Conservation (phyloP, 2,888 invertebrate genomes). For the Metopia argyrocephala region DNA sequence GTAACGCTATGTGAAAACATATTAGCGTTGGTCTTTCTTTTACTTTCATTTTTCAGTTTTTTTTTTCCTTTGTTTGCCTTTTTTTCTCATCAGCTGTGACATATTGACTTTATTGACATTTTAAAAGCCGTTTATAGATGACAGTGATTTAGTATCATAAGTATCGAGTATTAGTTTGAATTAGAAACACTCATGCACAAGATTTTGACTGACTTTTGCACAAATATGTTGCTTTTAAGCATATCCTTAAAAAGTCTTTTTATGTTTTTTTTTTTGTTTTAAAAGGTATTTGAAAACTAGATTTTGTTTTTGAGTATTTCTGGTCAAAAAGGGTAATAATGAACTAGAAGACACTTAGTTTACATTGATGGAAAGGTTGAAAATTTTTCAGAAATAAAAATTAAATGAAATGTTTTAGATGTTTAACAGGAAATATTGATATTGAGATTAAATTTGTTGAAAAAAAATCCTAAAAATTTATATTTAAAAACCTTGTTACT, state of each 20-base stretch:
- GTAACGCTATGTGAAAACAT: background rate
- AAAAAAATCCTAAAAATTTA: no score
- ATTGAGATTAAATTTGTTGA: no score
- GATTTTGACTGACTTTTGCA: background rate
- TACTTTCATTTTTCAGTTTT: background rate
- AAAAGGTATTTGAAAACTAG: no score
- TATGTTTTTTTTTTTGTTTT: background rate
- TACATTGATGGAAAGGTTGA: background rate
- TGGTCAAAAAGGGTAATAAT: background rate
- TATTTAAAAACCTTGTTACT: no score
- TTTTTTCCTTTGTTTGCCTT: background rate
- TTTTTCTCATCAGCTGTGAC: constrained; percentile 55
- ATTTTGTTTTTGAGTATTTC: background rate
- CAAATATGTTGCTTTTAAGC: background rate
- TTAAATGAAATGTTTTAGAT: background rate
- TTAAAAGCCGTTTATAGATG: constrained; percentile 65
- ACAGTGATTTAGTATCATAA: constrained; percentile 65
- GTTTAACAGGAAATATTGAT: no score
- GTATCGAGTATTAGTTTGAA: constrained; percentile 56
- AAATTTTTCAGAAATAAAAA: background rate
- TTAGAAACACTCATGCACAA: constrained; percentile 32
- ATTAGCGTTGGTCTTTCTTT: background rate
- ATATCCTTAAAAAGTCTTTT: background rate
- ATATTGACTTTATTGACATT: constrained; percentile 68
- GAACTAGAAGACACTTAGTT: background rate